A percentile compares a stretch with the other conserved stretches of the same genome.
Evolutionary conservation across 2,113 vertebrate species (phyloP).

Genomic region (Coracopsis vasa): DNA sequence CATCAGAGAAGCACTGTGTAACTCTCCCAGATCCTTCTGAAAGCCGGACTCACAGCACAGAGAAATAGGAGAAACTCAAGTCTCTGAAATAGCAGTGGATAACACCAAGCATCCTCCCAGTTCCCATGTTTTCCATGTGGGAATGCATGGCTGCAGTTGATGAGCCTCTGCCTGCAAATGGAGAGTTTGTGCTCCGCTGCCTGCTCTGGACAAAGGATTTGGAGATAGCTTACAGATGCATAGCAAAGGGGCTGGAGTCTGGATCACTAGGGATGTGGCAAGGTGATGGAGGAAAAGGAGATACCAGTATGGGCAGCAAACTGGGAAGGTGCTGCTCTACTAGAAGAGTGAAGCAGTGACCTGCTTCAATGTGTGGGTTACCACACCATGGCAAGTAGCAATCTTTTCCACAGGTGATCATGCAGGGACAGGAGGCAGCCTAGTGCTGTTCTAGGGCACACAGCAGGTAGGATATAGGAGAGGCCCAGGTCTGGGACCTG

Average conservation of each 20-base stretch:
- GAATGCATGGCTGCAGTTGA: background rate
- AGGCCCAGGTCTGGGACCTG: background rate
- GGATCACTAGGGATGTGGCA: background rate
- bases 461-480: background rate
- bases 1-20: background rate
- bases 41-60: rapidly evolving
- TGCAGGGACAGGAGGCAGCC: background rate
- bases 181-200: background rate
- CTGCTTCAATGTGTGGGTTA: background rate
- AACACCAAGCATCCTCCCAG: background rate
- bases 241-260: background rate
- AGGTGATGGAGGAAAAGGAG: background rate
- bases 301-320: background rate
- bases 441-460: background rate
- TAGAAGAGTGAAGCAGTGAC: background rate
- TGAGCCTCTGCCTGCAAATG: background rate
- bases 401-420: background rate
- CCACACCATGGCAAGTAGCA: background rate
- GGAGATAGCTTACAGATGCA: background rate
- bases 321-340: background rate
- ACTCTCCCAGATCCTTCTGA: background rate
- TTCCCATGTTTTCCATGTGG: background rate
- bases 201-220: background rate
- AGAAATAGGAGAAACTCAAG: background rate
- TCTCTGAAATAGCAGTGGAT: background rate